phyloP scores from a whole-genome alignment of 1,140 invertebrate species.

The Heliconius congener region DNA sequence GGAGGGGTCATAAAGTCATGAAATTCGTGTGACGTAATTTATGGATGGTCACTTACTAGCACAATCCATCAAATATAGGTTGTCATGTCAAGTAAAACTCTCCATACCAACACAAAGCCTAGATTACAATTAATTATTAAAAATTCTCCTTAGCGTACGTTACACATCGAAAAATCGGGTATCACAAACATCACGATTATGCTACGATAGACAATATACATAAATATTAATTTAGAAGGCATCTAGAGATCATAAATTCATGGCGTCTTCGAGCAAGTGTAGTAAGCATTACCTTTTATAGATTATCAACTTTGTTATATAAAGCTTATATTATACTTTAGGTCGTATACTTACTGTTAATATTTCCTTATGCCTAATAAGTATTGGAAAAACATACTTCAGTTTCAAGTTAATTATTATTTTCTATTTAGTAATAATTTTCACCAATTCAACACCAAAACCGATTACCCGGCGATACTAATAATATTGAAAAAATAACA shows the following conservation, averaged over 20 bases:
- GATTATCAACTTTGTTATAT: slow-evolving; percentile 2
- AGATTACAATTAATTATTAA: slow-evolving; percentile 8
- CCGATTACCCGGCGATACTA: not conserved
- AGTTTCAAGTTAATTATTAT: not conserved
- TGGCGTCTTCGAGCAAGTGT: slow-evolving; percentile 33
- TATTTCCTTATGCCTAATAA: slow-evolving; percentile 1
- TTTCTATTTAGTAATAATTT: not conserved
- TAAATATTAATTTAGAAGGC: slow-evolving; percentile 60
- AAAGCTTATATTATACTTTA: not conserved
- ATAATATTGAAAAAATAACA: slow-evolving; percentile 20
- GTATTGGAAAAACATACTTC: slow-evolving; percentile 1
- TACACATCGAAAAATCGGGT: slow-evolving; percentile 30
- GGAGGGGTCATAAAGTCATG: too few species aligned
- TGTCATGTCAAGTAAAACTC: slow-evolving; percentile 32
- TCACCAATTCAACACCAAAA: slow-evolving; percentile 8
- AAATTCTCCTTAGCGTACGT: slow-evolving; percentile 35
- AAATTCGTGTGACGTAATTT: too few species aligned
- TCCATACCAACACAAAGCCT: slow-evolving; percentile 30
- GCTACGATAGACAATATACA: slow-evolving; percentile 41
- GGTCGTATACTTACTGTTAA: slow-evolving; percentile 13
- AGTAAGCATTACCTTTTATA: slow-evolving; percentile 1
- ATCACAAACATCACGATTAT: slow-evolving; percentile 60
- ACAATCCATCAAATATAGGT: not conserved
- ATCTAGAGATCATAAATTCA: slow-evolving; percentile 64
- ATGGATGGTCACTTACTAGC: not conserved